Base-by-base conservation (phyloP, 2,888 invertebrate species). In the Tanaodytes sp. region DNA sequence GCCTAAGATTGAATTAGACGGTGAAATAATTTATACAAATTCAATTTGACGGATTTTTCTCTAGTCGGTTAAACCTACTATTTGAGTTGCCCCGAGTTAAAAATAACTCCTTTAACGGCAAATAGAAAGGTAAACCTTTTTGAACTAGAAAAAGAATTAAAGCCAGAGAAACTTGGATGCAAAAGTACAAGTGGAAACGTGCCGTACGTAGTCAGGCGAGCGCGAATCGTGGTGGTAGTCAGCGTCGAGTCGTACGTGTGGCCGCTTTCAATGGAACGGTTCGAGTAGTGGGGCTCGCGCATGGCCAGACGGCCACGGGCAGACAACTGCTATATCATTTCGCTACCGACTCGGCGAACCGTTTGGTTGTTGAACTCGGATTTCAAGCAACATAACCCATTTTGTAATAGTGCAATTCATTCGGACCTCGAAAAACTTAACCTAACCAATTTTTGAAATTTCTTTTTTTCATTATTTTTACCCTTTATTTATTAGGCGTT, bases 371-470 rank as follows among this genome's bases (percentile, higher is more conserved):
- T 80, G 82, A 84, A 82, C 84, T 75, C 79, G 72, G 79, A 81
- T 82, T 81, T 82, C 80, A 79, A 79, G 81, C 81, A 80, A 82
- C 84, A 82, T 84, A 84, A 84, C 84, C 84, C 80, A 84, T 84
- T 84, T 84, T 84, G 83, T 84, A 84, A 84, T 80, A 84, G 84
- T 82, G 83, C 83, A 84, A 83, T 83, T 84, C 81, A 80, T n/a
- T 78, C 76, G 76, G 78, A 80, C 80, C 79, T 79, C 77, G 74
- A 74, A 69, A 67, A 71, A 58, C 19, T 19, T 42, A 2, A 48
- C 48, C 33, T 58, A 16, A 31, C 54, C 8, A 5, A 18, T 31
- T 12, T 8, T n/a, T 6, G 27, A 5, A 27, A 27, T 27, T 31
- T 5, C 31, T 23, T 31, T 30, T 58, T 33, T 40, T 40, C 2